These are phyloP conservation scores for Capricornis sumatraensis DNA, from an alignment of 2,113 vertebrate genomes.

Conservation along the genomic window DNA sequence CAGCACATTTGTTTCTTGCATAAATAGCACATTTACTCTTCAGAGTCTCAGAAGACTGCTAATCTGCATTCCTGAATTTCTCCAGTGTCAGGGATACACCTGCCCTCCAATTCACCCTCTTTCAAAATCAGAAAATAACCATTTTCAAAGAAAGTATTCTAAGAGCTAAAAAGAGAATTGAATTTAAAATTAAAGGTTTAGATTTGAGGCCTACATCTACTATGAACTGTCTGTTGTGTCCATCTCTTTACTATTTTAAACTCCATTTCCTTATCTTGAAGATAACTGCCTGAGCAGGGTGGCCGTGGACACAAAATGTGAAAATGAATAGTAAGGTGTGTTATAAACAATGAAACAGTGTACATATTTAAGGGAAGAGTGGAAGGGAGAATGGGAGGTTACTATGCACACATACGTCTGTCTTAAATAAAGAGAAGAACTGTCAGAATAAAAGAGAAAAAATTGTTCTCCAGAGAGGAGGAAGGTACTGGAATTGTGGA, in stretches of 20 bases:
- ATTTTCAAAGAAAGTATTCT: not conserved
- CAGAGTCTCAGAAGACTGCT: not conserved
- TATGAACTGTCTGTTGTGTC: not conserved
- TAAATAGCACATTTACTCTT: not conserved
- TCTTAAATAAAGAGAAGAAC: not conserved
- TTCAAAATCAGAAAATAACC: not conserved
- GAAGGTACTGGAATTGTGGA: not conserved
- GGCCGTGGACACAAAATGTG: not conserved
- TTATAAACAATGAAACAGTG: not conserved
- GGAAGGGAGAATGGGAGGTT: not conserved
- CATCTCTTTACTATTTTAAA: not conserved
- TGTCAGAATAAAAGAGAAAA: not conserved
- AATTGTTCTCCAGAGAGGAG: not conserved
- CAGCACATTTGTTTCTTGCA: not conserved
- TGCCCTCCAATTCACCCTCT: not conserved
- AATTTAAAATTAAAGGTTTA: not conserved
- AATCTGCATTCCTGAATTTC: not conserved
- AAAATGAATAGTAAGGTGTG: not conserved
- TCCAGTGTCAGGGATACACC: not conserved
- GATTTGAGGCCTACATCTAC: not conserved
- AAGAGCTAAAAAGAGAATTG: not conserved
- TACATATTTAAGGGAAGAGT: not conserved
- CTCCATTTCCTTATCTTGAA: not conserved
- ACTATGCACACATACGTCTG: not conserved
- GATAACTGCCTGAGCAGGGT: not conserved